Evolutionary conservation across 2,797 vertebrate genomes (phyloP), one percentile per base, ranked within the genome.

Genomic region (Geotrypetes seraphini): DNA sequence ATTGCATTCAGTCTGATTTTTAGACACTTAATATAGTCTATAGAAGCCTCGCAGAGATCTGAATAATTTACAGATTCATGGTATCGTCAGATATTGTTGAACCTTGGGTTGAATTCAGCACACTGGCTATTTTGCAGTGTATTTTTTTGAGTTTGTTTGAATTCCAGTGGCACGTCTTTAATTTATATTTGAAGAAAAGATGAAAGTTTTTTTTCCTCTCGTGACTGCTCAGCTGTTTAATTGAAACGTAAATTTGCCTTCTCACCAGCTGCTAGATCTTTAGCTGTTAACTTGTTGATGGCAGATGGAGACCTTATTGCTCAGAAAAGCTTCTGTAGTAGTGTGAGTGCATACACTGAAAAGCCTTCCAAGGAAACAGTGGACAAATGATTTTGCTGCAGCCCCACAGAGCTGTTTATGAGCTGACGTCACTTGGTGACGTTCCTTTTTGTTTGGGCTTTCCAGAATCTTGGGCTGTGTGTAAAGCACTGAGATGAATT

Each of bases 1-100:
- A 83, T 89, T 92, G 92, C 92, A 97, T 97, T 97, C 94, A 97
- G 94, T 92, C 92, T 81, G 95, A 87, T 80, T 90, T 86, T 85
- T 76, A 90, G 91, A 87, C 79, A n/a, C 85, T 84, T 86, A 84
- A 84, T 83, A 75, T 84, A 63, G 82, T 90, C 83, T 84, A 88
- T 85, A 72, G 78, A 86, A 80, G 85, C 89, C 88, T 96, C 86
- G 85, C 82, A 80, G 75, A 91, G 76, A 80, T 92, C 79, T 90
- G 54, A 75, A 59, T 71, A 63, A 73, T 73, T 71, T 61, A n/a
- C n/a, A 68, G 56, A 61, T 25, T 34, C 66, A 55, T 39, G 11
- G 48, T 28, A 50, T 72, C 57, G 67, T 58, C 53, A 51, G 63
- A 57, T 73, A 68, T 53, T 39, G 39, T 40, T 65, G 58, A n/a